A percentile compares a stretch with the other conserved stretches of the same genome.
Evolutionary conservation across 1,140 invertebrate genomes (phyloP).

Genomic region (Ruditapes philippinarum): DNA sequence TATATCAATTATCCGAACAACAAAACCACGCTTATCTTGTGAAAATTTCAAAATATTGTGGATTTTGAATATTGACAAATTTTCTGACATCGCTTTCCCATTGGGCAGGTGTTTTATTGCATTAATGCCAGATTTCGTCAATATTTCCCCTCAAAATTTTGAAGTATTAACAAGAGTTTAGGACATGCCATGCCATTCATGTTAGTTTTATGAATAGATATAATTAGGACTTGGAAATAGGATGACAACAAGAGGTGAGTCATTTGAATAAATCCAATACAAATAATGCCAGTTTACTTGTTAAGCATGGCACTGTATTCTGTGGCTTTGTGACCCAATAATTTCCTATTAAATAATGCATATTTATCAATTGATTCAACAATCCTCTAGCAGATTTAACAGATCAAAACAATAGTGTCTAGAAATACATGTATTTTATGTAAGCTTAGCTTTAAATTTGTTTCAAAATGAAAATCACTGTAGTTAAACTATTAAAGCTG

Average conservation of each 20-base stretch:
- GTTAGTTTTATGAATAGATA: not conserved
- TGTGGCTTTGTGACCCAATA: too few relatives aligned
- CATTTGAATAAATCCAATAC: not conserved
- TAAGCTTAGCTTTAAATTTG: too few relatives aligned
- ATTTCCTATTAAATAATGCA: too few relatives aligned
- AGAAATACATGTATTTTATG: too few relatives aligned
- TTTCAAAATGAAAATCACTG: too few relatives aligned
- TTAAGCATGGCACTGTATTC: too few relatives aligned
- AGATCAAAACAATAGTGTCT: too few relatives aligned
- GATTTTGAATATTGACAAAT: not conserved
- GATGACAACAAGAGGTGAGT: not conserved
- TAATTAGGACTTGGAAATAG: not conserved
- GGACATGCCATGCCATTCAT: not conserved
- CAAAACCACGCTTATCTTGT: not conserved
- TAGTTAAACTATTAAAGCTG: too few relatives aligned
- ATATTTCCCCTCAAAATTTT: not conserved
- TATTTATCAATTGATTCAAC: too few relatives aligned
- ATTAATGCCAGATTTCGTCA: not conserved
- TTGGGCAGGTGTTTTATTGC: not conserved
- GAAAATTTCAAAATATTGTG: not conserved
- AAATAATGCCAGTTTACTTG: too few relatives aligned
- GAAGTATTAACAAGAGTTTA: not conserved
- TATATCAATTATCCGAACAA: not conserved
- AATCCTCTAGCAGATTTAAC: too few relatives aligned
- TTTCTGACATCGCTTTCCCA: not conserved